Percentiles rank a stretch among this genome's conserved stretches.
Evolutionary conservation across 2,113 vertebrate genomes (phyloP).

Genomic region (Corythaeola cristata): DNA sequence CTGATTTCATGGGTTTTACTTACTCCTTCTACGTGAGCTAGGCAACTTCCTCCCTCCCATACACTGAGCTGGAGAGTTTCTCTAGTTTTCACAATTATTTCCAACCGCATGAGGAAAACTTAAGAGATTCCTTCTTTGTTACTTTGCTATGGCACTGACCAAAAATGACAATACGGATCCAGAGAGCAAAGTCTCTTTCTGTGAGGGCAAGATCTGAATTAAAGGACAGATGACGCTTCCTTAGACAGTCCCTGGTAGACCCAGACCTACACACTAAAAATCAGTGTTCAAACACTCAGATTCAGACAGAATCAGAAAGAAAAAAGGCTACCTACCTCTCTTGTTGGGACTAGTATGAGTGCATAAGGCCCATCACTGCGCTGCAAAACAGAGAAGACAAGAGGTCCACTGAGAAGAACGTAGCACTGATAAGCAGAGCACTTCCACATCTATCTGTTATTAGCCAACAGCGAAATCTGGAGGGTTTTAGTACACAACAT

Average conservation of each 20-base stretch:
- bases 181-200: background rate
- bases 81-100: background rate
- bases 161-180: accelerated
- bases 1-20: background rate
- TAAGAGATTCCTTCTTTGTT: background rate
- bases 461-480: background rate
- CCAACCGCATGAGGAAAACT: background rate
- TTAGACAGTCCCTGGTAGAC: background rate
- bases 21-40: background rate
- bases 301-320: background rate
- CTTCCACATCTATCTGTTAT: background rate
- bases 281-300: too few relatives aligned
- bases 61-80: background rate
- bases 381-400: slow-evolving; percentile 57
- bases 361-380: slow-evolving; percentile 90
- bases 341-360: slow-evolving; percentile 90
- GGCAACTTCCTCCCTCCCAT: background rate
- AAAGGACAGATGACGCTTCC: background rate
- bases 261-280: background rate
- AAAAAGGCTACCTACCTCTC: slow-evolving; percentile 83
- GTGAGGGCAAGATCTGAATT: background rate
- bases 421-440: background rate
- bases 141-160: background rate
- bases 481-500: background rate
- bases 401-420: background rate